Percentiles rank a stretch among this genome's conserved stretches.
Conservation (phyloP, 2,888 invertebrate genomes). For the Erebia aethiops region DNA sequence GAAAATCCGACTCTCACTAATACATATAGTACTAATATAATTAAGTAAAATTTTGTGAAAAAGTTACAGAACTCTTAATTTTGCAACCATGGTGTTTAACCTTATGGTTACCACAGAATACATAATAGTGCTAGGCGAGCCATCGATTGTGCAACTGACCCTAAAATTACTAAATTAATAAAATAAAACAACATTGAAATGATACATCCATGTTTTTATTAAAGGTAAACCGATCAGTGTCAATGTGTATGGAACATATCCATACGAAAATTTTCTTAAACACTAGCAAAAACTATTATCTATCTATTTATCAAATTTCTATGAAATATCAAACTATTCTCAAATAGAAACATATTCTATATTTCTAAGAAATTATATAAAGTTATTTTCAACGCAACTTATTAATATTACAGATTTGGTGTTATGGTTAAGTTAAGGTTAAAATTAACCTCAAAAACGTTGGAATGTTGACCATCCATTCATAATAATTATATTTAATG, state of each 20-base stretch:
- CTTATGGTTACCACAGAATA: too few relatives aligned
- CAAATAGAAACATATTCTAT: constrained; percentile 31
- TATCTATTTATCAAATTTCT: constrained; percentile 31
- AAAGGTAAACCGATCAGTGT: constrained; percentile 38
- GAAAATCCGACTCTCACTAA: too few relatives aligned
- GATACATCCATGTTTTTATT: constrained; percentile 43
- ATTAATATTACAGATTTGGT: constrained; percentile 23
- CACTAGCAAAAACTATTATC: constrained; percentile 38
- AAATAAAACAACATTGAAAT: constrained; percentile 35
- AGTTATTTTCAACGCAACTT: constrained; percentile 24
- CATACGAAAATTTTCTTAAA: constrained; percentile 39
- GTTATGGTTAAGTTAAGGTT: constrained; percentile 16
- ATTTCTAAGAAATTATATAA: constrained; percentile 25
- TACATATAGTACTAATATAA: too few relatives aligned
- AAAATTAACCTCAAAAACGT: constrained; percentile 20
- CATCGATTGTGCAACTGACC: too few relatives aligned
- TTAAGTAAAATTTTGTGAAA: too few relatives aligned
- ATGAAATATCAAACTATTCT: constrained; percentile 22
- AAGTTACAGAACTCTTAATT: too few relatives aligned
- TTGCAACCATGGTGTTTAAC: too few relatives aligned
- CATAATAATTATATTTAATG: background rate
- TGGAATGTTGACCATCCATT: constrained; percentile 38
- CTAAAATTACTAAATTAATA: too few relatives aligned
- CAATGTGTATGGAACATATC: constrained; percentile 39
- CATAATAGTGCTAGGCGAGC: too few relatives aligned